Evolutionary conservation across 2,888 invertebrate species (phyloP).

Genomic region (Acanthococcus lagerstroemiae): DNA sequence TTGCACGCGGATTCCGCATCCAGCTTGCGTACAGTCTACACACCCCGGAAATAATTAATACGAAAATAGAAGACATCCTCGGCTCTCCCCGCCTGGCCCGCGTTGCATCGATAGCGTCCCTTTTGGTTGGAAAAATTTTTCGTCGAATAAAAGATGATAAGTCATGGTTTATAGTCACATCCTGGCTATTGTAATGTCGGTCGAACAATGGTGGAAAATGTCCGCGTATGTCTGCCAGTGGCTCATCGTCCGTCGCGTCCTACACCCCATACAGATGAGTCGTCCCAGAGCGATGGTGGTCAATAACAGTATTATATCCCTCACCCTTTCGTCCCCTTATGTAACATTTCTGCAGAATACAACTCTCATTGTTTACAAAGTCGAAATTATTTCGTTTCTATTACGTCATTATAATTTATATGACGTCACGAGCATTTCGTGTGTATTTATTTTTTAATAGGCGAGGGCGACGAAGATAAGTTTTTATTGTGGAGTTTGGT

Average conservation of each 20-base stretch:
- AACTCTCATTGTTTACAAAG: slow-evolving; percentile 13
- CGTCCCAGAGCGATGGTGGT: background rate
- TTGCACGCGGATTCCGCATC: no score
- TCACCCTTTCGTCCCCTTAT: background rate
- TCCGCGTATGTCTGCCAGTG: background rate
- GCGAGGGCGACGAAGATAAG: background rate
- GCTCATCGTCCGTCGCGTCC: background rate
- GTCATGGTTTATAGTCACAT: slow-evolving; percentile 25
- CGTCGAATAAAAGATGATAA: slow-evolving; percentile 12
- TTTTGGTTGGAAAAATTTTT: background rate
- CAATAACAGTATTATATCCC: background rate
- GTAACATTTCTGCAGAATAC: background rate
- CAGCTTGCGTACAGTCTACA: no score
- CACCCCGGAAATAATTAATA: slow-evolving; percentile 1
- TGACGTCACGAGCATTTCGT: slow-evolving; percentile 11
- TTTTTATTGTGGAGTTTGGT: background rate
- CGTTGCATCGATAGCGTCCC: background rate
- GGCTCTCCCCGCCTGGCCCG: background rate
- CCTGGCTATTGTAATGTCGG: slow-evolving; percentile 6
- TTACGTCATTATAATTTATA: slow-evolving; percentile 13
- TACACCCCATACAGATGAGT: background rate
- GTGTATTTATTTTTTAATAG: background rate
- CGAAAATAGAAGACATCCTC: background rate
- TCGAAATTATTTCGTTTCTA: slow-evolving; percentile 15
- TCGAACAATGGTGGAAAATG: slow-evolving; percentile 12